Evolutionary conservation across 2,888 invertebrate species (phyloP).

Genomic region (Sclerodermus sp.): DNA sequence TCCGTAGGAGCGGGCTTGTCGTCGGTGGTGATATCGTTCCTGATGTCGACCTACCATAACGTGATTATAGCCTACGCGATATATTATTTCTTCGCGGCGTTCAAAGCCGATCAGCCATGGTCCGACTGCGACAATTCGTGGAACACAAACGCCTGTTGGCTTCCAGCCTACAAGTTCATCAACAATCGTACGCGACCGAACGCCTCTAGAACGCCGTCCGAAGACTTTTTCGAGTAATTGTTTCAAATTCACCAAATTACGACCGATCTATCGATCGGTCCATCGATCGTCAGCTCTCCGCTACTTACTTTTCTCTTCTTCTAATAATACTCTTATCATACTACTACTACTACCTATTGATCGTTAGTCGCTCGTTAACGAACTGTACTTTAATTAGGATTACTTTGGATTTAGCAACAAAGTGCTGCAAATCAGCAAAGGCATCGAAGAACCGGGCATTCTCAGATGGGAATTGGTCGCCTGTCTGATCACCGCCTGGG

Average conservation of each 20-base stretch:
- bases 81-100: conserved; percentile 90
- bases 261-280: too few relatives aligned
- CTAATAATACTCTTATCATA: too few relatives aligned
- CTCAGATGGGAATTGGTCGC: conserved; percentile 88
- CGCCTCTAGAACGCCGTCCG: conserved; percentile 80
- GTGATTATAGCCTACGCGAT: conserved; percentile 94
- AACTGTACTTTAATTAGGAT: too few relatives aligned
- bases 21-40: conserved; percentile 90
- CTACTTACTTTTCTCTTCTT: too few relatives aligned
- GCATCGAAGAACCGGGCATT: conserved; percentile 79
- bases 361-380: too few relatives aligned
- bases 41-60: conserved; percentile 94
- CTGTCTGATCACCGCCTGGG: conserved; percentile 89
- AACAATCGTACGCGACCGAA: conserved; percentile 69
- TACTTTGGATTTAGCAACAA: conserved; percentile 66
- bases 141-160: conserved; percentile 87
- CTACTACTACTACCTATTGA: too few relatives aligned
- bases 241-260: too few relatives aligned
- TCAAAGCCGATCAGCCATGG: conserved; percentile 88
- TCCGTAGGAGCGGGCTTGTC: conserved; percentile 84
- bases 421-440: conserved; percentile 80
- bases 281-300: too few relatives aligned
- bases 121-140: conserved; percentile 78
- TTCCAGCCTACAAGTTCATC: conserved; percentile 61
- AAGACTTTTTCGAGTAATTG: conserved; percentile 90